Evolutionary conservation across 2,113 vertebrate species (phyloP).

Genomic region (Calidris pugnax): DNA sequence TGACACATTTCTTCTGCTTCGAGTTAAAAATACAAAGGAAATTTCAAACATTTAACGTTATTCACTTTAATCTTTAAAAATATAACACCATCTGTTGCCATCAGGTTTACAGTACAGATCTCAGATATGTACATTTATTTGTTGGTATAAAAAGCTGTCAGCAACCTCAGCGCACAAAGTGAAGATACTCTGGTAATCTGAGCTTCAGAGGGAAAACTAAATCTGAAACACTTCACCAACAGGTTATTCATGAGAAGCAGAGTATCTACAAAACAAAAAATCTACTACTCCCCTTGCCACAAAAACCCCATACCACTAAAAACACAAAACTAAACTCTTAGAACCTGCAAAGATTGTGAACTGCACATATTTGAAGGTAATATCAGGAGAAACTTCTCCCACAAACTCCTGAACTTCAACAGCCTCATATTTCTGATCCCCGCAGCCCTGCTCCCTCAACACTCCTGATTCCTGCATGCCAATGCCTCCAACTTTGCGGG

Average conservation of each 20-base stretch:
- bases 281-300: neutral
- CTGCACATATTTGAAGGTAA: neutral
- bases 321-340: neutral
- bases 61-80: constrained; percentile 44
- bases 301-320: neutral
- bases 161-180: neutral
- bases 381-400: neutral
- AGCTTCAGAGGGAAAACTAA: neutral
- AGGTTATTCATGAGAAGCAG: neutral
- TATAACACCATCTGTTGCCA: constrained; percentile 41
- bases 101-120: constrained; percentile 39
- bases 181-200: neutral
- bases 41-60: constrained; percentile 27
- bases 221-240: neutral
- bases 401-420: neutral
- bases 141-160: constrained; percentile 30
- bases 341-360: neutral
- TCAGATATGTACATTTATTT: constrained; percentile 4
- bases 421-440: neutral
- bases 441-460: neutral
- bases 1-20: constrained; percentile 23
- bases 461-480: neutral
- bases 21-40: constrained; percentile 48
- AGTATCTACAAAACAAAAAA: neutral
- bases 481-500: neutral